Conservation (phyloP, 2,113 vertebrate genomes). For the Macquaria ambigua region DNA sequence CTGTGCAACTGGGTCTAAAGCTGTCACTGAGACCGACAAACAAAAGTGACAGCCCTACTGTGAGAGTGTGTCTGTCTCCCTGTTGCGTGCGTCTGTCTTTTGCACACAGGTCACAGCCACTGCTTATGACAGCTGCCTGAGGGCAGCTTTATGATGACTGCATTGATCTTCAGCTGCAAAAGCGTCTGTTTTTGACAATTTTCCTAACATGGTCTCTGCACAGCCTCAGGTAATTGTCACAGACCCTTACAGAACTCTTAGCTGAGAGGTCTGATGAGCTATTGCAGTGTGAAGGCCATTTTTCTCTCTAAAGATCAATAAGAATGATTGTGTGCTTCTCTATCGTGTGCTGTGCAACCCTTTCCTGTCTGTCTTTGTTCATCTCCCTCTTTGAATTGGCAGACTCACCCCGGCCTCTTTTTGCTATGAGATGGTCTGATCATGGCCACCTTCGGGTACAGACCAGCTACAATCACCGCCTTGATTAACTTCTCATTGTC, state of each 20-base stretch:
- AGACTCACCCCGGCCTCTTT: slow-evolving; percentile 93
- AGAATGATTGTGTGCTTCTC: slow-evolving; percentile 27
- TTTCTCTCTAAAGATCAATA: slow-evolving; percentile 42
- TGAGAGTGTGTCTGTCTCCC: slow-evolving; percentile 8
- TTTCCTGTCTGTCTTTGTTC: slow-evolving; percentile 15
- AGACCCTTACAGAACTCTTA: slow-evolving; percentile 21
- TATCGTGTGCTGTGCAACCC: not conserved
- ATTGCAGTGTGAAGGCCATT: slow-evolving; percentile 9
- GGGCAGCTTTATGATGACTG: slow-evolving; percentile 51
- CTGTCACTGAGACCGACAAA: slow-evolving; percentile 33
- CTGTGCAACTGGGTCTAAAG: slow-evolving; percentile 19
- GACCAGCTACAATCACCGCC: slow-evolving; percentile 96
- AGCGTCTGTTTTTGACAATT: slow-evolving; percentile 43
- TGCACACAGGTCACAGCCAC: slow-evolving; percentile 50
- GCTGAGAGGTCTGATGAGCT: slow-evolving; percentile 29
- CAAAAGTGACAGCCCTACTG: slow-evolving; percentile 33
- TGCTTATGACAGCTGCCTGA: slow-evolving; percentile 60
- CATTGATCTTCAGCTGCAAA: slow-evolving; percentile 57
- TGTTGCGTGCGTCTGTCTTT: slow-evolving; percentile 24
- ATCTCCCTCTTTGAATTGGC: not conserved
- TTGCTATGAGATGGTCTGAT: slow-evolving; percentile 92
- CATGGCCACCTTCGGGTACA: slow-evolving; percentile 98
- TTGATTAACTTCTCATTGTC: slow-evolving; percentile 98
- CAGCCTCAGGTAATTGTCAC: slow-evolving; percentile 45
- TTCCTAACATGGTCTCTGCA: slow-evolving; percentile 26